phyloP scores from a whole-genome alignment of 2,113 vertebrate species.

The Gorilla gorilla region DNA sequence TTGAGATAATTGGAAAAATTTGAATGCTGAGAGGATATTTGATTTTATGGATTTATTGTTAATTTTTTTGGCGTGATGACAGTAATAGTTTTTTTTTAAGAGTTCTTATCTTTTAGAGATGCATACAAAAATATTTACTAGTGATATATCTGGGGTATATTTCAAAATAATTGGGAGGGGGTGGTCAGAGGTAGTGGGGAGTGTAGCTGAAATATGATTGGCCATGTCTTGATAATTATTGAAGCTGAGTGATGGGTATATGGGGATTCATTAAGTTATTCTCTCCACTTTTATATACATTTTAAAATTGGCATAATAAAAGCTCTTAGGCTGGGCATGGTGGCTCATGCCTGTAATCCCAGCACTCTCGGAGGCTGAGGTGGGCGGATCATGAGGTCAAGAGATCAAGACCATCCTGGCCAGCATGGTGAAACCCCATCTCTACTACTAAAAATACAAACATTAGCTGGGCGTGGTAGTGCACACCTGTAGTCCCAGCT shows the following conservation, averaged over 20 bases:
- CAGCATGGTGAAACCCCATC: too few species aligned
- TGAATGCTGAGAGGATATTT: background rate
- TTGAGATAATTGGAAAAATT: background rate
- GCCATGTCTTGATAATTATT: background rate
- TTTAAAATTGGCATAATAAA: background rate
- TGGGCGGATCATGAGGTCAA: too few species aligned
- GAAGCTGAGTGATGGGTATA: background rate
- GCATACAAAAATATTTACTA: background rate
- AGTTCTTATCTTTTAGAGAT: background rate
- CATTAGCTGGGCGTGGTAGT: too few species aligned
- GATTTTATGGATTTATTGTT: background rate
- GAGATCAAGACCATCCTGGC: too few species aligned
- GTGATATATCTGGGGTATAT: slow-evolving; percentile 4
- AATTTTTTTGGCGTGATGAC: background rate
- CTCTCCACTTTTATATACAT: background rate
- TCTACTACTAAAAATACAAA: too few species aligned
- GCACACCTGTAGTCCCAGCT: too few species aligned
- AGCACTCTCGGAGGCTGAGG: too few species aligned
- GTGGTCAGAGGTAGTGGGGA: background rate
- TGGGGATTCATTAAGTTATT: background rate
- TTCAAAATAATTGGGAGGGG: background rate
- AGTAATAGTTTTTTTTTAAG: background rate
- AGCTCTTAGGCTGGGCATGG: background rate
- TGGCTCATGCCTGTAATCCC: too few species aligned
- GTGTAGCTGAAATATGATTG: background rate